phyloP scores from a whole-genome alignment of 1,140 invertebrate genomes.

The Thaumetopoea pityocampa region DNA sequence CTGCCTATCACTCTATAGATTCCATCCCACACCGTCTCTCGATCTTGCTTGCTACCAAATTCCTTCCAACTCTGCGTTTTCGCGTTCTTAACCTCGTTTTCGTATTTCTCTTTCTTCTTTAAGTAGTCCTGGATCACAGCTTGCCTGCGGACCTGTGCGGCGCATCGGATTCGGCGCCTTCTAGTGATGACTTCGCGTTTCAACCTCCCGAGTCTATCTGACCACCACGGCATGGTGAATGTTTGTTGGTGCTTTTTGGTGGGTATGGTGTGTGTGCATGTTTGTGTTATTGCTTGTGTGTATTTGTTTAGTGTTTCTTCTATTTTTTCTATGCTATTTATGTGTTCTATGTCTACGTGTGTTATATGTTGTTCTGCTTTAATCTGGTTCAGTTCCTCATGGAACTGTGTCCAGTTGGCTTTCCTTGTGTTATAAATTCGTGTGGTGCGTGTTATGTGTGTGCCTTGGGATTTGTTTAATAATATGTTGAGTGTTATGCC shows the following conservation, averaged over 20 bases:
- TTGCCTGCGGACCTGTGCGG: too few relatives aligned
- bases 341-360: conserved; percentile 1
- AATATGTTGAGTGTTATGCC: conserved; percentile 11
- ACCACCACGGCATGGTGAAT: conserved; percentile 7
- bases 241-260: background rate
- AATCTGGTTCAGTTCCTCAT: conserved; percentile 10
- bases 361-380: background rate
- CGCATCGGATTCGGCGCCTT: too few relatives aligned
- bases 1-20: too few relatives aligned
- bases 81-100: too few relatives aligned
- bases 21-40: too few relatives aligned
- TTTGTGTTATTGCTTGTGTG: background rate
- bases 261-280: conserved; percentile 6
- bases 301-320: conserved; percentile 4
- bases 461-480: background rate
- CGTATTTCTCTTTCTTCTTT: too few relatives aligned
- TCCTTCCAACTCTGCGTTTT: too few relatives aligned
- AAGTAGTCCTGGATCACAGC: too few relatives aligned
- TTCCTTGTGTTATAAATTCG: conserved; percentile 20
- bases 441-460: conserved; percentile 9
- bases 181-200: too few relatives aligned
- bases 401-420: conserved; percentile 18
- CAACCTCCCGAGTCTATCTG: too few relatives aligned
- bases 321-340: background rate
- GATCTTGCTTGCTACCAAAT: too few relatives aligned